phyloP scores from a whole-genome alignment of 2,888 invertebrate species.

The Mythimna impura region DNA sequence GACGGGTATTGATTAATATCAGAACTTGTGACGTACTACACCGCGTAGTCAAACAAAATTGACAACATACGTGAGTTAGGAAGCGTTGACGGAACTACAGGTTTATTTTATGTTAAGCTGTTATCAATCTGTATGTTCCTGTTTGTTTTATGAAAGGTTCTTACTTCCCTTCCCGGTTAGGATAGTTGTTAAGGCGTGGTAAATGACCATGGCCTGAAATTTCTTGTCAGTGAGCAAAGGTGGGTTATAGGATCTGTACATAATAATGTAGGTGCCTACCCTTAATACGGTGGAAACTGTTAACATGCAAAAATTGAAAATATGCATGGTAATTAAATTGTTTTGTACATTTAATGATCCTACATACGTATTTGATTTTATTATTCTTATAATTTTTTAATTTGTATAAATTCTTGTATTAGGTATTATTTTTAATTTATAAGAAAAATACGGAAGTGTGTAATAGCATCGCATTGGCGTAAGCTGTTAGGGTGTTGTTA shows the following conservation, averaged over 20 bases:
- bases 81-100: constrained; percentile 4
- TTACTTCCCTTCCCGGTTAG: background rate
- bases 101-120: constrained; percentile 29
- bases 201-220: background rate
- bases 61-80: constrained; percentile 34
- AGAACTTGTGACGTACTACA: constrained; percentile 29
- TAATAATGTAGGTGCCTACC: background rate
- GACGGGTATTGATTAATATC: constrained; percentile 48
- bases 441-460: no score
- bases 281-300: constrained; percentile 5
- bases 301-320: background rate
- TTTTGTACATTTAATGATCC: no score
- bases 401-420: no score
- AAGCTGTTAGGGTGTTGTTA: no score
- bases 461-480: no score
- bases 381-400: no score
- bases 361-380: no score
- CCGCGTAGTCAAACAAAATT: constrained; percentile 48
- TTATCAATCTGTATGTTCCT: constrained; percentile 1
- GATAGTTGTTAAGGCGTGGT: background rate
- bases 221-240: background rate
- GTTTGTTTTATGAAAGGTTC: constrained; percentile 25
- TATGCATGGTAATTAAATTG: no score
- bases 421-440: no score
- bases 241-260: background rate